Percentiles rank a stretch among this genome's conserved stretches.
Conservation (phyloP, 2,113 vertebrate species). For the Sorex araneus region DNA sequence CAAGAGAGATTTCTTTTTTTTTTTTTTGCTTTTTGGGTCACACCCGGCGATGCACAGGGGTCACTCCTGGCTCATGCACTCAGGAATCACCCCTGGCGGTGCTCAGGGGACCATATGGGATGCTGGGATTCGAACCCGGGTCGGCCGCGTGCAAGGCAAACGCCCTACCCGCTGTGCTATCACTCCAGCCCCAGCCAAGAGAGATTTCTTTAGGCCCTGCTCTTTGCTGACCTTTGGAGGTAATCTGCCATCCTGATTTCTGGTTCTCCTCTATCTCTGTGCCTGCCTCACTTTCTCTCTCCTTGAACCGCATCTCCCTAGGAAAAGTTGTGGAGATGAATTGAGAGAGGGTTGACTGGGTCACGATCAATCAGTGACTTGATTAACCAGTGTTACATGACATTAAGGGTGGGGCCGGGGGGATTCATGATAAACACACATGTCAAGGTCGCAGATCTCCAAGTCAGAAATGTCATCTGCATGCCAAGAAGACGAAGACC, state of each 20-base stretch:
- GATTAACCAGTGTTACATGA: neutral
- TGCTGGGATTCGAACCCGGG: no score
- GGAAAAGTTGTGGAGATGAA: slow-evolving; percentile 40
- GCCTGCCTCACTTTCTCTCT: slow-evolving; percentile 27
- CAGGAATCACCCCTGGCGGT: no score
- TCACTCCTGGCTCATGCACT: no score
- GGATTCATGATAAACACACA: slow-evolving; percentile 18
- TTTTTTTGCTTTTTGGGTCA: no score
- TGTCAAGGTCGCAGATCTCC: neutral
- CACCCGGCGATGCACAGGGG: no score
- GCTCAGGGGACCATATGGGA: no score
- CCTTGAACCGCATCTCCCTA: neutral
- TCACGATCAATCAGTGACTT: slow-evolving; percentile 35
- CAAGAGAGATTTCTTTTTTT: slow-evolving; percentile 31
- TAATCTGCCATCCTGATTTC: neutral
- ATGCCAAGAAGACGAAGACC: slow-evolving; percentile 10
- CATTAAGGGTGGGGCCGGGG: no score
- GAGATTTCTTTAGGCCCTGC: slow-evolving; percentile 24
- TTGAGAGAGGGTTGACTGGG: neutral
- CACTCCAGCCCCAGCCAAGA: no score
- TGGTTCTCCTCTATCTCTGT: neutral
- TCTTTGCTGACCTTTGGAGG: slow-evolving; percentile 37
- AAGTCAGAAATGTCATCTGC: neutral
- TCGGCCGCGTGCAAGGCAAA: no score
- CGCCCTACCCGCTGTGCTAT: no score